A percentile compares a stretch with the other conserved stretches of the same genome.
Evolutionary conservation across 2,888 invertebrate genomes (phyloP).

Genomic region (Meghimatium bilineatum): DNA sequence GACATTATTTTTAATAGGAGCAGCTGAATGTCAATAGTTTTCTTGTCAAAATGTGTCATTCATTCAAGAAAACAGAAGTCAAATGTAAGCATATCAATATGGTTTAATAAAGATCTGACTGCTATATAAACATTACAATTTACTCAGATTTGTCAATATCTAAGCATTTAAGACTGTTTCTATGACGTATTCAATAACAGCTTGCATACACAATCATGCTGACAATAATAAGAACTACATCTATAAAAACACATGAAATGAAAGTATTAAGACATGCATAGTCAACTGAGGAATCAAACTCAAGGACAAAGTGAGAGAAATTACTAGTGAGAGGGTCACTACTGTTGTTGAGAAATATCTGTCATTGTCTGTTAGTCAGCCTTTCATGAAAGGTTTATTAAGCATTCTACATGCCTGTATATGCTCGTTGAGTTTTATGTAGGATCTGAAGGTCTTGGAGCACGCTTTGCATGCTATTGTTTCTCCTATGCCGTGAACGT

Average conservation of each 20-base stretch:
- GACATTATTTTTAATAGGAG: too few relatives aligned
- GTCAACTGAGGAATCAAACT: not conserved
- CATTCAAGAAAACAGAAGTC: too few relatives aligned
- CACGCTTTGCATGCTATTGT: conserved; percentile 42
- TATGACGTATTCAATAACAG: too few relatives aligned
- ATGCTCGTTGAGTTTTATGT: conserved; percentile 42
- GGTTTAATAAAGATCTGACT: too few relatives aligned
- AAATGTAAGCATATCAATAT: too few relatives aligned
- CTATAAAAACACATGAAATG: not conserved
- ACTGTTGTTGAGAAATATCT: not conserved
- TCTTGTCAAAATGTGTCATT: too few relatives aligned
- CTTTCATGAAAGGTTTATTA: not conserved
- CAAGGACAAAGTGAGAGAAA: not conserved
- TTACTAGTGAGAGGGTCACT: not conserved
- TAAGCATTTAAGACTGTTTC: too few relatives aligned
- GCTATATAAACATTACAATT: too few relatives aligned
- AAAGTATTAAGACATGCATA: not conserved
- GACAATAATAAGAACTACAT: not conserved
- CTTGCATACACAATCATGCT: too few relatives aligned
- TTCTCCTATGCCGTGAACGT: conserved; percentile 47
- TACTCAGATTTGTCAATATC: too few relatives aligned
- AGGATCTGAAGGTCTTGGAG: conserved; percentile 29
- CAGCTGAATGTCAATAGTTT: too few relatives aligned
- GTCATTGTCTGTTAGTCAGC: not conserved
- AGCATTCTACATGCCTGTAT: not conserved